A percentile compares a stretch with the other conserved stretches of the same genome.
These are phyloP conservation scores for Drosophila kepulauana DNA, from an alignment of 1,140 invertebrate species.

Conservation along the genomic window DNA sequence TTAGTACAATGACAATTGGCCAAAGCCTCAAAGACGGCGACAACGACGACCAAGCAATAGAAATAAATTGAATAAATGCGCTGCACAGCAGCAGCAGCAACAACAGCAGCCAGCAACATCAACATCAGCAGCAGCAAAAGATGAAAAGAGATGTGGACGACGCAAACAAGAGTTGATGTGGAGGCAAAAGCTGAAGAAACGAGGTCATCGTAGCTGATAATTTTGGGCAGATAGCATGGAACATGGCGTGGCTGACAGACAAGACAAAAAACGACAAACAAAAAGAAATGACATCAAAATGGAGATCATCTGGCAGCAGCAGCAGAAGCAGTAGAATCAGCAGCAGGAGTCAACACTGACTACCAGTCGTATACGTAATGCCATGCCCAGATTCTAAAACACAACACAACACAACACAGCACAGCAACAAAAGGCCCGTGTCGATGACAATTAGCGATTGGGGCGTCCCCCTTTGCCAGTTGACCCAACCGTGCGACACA, in stretches of 20 bases:
- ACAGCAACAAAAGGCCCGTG: slow-evolving; percentile 62
- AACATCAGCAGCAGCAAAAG: neutral
- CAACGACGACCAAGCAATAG: slow-evolving; percentile 54
- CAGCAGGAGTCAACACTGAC: neutral
- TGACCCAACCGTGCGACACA: slow-evolving; percentile 45
- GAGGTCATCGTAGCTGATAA: slow-evolving; percentile 70
- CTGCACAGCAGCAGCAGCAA: slow-evolving; percentile 38
- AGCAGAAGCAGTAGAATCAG: neutral
- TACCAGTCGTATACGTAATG: slow-evolving; percentile 25
- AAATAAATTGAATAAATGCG: slow-evolving; percentile 82
- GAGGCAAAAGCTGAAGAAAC: slow-evolving; percentile 24
- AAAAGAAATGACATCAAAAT: slow-evolving; percentile 18
- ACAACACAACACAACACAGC: slow-evolving; percentile 34
- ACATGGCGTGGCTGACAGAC: slow-evolving; percentile 21
- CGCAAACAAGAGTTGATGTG: slow-evolving; percentile 1
- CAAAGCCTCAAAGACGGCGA: slow-evolving; percentile 73
- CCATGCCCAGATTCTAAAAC: slow-evolving; percentile 71
- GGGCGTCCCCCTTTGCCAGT: slow-evolving; percentile 27
- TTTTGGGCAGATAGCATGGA: slow-evolving; percentile 73
- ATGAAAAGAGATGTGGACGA: slow-evolving; percentile 6
- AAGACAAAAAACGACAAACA: neutral
- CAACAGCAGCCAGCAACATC: neutral
- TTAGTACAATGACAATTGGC: slow-evolving; percentile 82
- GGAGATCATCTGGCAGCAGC: slow-evolving; percentile 59
- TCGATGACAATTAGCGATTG: slow-evolving; percentile 82